phyloP scores from a whole-genome alignment of 2,888 invertebrate genomes.

The Leptopilina drosophilae region DNA sequence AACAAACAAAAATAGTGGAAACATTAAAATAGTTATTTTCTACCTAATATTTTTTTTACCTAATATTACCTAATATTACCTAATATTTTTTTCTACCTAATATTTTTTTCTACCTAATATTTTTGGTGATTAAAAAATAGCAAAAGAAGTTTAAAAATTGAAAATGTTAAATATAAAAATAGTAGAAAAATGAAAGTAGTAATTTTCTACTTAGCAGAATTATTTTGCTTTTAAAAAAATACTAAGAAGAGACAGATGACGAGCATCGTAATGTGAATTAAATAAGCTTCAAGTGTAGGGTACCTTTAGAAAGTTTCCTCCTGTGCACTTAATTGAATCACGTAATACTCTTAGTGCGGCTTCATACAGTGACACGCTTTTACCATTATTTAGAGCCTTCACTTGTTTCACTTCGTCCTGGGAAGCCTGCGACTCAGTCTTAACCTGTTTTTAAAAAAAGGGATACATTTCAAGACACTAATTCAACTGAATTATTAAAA shows the following conservation, averaged over 20 bases:
- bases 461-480: slow-evolving; percentile 14
- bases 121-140: no score
- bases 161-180: no score
- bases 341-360: slow-evolving; percentile 27
- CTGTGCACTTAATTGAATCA: slow-evolving; percentile 10
- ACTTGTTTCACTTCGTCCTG: background rate
- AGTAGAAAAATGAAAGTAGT: no score
- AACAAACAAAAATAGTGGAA: no score
- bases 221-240: background rate
- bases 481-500: background rate
- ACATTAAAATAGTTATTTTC: no score
- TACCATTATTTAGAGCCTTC: slow-evolving; percentile 63
- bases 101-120: no score
- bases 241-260: background rate
- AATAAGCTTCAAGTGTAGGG: slow-evolving; percentile 19
- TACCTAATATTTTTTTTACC: no score
- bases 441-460: slow-evolving; percentile 8
- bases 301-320: slow-evolving; percentile 14
- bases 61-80: no score
- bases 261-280: background rate
- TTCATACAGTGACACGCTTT: slow-evolving; percentile 61
- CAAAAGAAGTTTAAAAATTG: no score
- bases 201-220: no score
- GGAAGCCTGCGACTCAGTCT: background rate
- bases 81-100: no score